A percentile compares a stretch with the other conserved stretches of the same genome.
Conservation (phyloP, 2,113 vertebrate genomes). For the Corydoras maculifer region DNA sequence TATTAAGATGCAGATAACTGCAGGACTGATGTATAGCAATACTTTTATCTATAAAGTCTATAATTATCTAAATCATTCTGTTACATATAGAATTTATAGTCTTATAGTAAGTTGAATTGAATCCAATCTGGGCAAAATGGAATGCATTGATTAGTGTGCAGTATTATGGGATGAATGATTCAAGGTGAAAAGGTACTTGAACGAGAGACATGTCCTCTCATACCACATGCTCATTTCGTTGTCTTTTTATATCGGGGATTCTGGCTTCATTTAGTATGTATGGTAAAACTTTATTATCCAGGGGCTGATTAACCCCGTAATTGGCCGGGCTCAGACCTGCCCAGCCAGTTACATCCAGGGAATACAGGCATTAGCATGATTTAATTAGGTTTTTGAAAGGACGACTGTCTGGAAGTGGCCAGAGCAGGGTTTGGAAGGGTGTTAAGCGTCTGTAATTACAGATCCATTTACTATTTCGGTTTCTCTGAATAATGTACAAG, state of each 20-base stretch:
- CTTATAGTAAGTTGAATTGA: too few relatives aligned
- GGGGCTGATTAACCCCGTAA: conserved; percentile 46
- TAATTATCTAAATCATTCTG: too few relatives aligned
- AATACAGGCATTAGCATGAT: conserved; percentile 47
- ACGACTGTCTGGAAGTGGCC: conserved; percentile 7
- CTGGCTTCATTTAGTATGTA: conserved; percentile 25
- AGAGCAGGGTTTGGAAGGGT: conserved; percentile 20
- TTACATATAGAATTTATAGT: too few relatives aligned
- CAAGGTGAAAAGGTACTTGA: background rate
- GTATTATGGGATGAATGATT: background rate
- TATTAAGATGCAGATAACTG: too few relatives aligned
- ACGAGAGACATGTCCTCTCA: background rate
- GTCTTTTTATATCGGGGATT: conserved; percentile 5
- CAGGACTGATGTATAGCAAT: too few relatives aligned
- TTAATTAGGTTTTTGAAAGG: conserved; percentile 40
- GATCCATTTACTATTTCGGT: conserved; percentile 11
- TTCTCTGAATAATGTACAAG: too few relatives aligned
- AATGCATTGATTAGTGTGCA: background rate
- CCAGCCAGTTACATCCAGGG: conserved; percentile 37
- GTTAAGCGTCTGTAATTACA: conserved; percentile 23
- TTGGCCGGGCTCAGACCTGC: conserved; percentile 36
- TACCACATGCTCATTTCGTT: conserved; percentile 3
- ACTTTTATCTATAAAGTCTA: too few relatives aligned
- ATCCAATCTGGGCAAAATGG: too few relatives aligned
- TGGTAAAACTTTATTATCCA: conserved; percentile 35